Evolutionary conservation across 2,888 invertebrate genomes (phyloP).

Genomic region (Crocallis elinguaria): DNA sequence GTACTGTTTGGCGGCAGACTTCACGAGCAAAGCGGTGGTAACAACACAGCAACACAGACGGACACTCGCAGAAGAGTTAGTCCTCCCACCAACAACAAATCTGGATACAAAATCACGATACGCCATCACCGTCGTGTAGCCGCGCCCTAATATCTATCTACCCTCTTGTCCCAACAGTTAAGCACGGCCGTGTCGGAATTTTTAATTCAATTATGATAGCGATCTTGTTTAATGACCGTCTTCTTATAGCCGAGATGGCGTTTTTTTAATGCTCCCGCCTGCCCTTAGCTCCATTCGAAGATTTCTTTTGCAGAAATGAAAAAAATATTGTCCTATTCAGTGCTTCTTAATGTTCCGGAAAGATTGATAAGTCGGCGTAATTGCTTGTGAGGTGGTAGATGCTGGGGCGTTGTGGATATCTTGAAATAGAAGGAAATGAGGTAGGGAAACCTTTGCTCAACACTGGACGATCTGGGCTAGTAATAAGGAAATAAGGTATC

Average conservation of each 20-base stretch:
- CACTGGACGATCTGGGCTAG: no score
- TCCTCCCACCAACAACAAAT: no score
- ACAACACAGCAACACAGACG: no score
- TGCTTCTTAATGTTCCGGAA: constrained; percentile 52
- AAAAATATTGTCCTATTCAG: constrained; percentile 35
- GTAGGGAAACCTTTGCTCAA: no score
- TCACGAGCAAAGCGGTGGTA: no score
- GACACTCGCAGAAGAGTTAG: no score
- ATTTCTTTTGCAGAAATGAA: constrained; percentile 41
- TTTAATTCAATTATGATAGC: constrained; percentile 85
- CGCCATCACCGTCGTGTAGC: constrained; percentile 30
- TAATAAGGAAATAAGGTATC: no score
- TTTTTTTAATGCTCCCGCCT: constrained; percentile 46
- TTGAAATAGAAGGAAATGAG: background rate
- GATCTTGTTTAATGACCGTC: constrained; percentile 82
- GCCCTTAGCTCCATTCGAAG: constrained; percentile 32
- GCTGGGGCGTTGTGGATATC: background rate
- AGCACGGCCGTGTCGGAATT: constrained; percentile 79
- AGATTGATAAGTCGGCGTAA: constrained; percentile 66
- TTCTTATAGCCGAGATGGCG: constrained; percentile 63
- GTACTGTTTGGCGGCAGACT: no score
- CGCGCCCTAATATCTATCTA: constrained; percentile 39
- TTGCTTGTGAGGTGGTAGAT: constrained; percentile 43
- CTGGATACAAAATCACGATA: no score
- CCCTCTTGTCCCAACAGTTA: constrained; percentile 52